Base-by-base conservation (phyloP, 2,888 invertebrate genomes). In the Perizoma flavofasciatum region DNA sequence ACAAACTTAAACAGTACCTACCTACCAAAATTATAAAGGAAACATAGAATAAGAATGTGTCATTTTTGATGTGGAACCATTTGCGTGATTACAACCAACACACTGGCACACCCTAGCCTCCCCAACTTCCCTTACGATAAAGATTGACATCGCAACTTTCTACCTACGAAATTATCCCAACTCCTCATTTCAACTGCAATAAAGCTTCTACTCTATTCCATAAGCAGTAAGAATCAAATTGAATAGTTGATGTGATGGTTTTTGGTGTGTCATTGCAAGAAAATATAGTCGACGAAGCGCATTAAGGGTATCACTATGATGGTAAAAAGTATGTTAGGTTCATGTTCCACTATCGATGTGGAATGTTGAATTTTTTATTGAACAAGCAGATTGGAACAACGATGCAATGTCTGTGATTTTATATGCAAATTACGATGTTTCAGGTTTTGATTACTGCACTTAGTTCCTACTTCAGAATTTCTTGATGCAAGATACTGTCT, bases 51-150 rank as follows among this genome's bases (percentile, higher is more conserved):
- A 86, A 79, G 80, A 85, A 86, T 88, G 85, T 91, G 88, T 89
- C 87, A 84, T 88, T 90, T 89, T 88, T 68, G 88, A 89, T 89
- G 86, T 85, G 86, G 81, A 86, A 78, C 89, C 91, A 92, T 91
- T 92, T 90, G 89, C 89, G 88, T 90, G 89, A 92, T 92, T 91
- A 89, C 87, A 89, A 89, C 89, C 88, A 90, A 89, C 89, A 88
- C 86, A 86, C 82, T 74, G 86, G 80, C 90, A 88, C 89, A 83
- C 90, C 90, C 89, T 88, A 78, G 81, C 82, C 81, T 80, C 82
- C 82, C 86, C 83, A 82, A 88, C 88, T 89, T 90, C 87, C 90
- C 86, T 88, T 85, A 82, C 90, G 88, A 88, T 90, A 92, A 90
- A 91, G 90, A 91, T 91, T 90, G 91, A 89, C 89, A 89, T 89